Evolutionary conservation across 1,140 invertebrate species (phyloP).

Genomic region (Caenorhabditis brenneri): DNA sequence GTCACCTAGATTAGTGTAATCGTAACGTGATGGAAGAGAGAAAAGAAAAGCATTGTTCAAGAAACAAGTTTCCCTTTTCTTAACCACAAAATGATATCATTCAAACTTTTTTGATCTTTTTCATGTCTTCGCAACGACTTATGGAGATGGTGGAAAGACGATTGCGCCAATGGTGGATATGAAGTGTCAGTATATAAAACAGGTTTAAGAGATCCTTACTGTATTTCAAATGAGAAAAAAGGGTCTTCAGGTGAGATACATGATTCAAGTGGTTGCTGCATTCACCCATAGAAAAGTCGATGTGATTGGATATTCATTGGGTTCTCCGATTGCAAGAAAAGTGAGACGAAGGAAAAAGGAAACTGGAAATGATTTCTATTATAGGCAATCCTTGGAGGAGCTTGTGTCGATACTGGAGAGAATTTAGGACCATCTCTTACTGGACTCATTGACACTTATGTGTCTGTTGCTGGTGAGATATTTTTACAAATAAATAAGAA

Average conservation of each 20-base stretch:
- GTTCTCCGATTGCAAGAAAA: conserved; percentile 68
- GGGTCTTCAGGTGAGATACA: conserved; percentile 60
- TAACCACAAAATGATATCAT: not conserved
- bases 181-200: conserved; percentile 69
- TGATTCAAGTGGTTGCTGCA: conserved; percentile 66
- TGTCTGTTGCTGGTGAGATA: conserved; percentile 41
- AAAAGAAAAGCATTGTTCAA: not conserved
- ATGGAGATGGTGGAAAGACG: conserved; percentile 68
- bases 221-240: not conserved
- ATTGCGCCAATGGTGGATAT: conserved; percentile 67
- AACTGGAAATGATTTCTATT: not conserved
- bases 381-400: conserved; percentile 56
- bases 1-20: not conserved
- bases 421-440: conserved; percentile 53
- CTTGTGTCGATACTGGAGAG: conserved; percentile 57
- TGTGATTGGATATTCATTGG: conserved; percentile 69
- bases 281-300: conserved; percentile 67
- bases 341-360: not conserved
- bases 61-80: not conserved
- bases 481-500: too few species aligned
- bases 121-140: conserved; percentile 66
- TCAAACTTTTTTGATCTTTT: not conserved
- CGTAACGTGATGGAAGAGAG: not conserved
- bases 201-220: not conserved
- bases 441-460: conserved; percentile 58